Conservation (phyloP, 2,113 vertebrate genomes). For the Perca flavescens region DNA sequence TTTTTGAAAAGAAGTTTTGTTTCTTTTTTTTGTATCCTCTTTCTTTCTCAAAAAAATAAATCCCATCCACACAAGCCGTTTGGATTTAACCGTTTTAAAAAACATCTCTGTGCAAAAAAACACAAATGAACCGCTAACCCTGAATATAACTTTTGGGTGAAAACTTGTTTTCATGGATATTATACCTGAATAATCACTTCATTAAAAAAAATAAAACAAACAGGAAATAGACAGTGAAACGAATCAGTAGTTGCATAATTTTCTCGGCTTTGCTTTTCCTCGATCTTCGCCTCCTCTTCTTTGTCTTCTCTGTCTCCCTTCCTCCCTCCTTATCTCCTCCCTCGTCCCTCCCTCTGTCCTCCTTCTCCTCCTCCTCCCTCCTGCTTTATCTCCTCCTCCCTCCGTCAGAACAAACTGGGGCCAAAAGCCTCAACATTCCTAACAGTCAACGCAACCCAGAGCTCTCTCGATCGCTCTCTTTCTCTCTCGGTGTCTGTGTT, state of each 20-base stretch:
- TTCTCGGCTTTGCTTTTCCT: background rate
- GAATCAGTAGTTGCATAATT: background rate
- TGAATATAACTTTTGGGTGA: too few species aligned
- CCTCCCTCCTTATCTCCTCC: conserved; percentile 3
- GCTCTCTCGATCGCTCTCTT: conserved; percentile 28
- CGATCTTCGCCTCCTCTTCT: conserved; percentile 1
- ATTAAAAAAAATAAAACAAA: too few species aligned
- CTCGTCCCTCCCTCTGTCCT: background rate
- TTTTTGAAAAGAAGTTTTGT: too few species aligned
- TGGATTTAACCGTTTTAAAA: too few species aligned
- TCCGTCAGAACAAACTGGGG: conserved; percentile 59
- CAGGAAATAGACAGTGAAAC: too few species aligned
- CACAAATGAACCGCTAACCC: too few species aligned
- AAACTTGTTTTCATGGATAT: too few species aligned
- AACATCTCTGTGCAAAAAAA: too few species aligned
- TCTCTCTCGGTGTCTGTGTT: conserved; percentile 5
- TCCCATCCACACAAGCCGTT: too few species aligned
- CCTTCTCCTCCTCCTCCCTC: background rate
- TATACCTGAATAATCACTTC: too few species aligned
- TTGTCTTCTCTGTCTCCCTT: background rate
- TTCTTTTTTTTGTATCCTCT: too few species aligned
- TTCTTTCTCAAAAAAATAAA: too few species aligned
- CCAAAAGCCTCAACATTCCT: conserved; percentile 79
- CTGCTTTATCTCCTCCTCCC: conserved; percentile 39
- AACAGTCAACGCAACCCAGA: conserved; percentile 78